Evolutionary conservation across 2,888 invertebrate species (phyloP), one percentile per base, ranked within the genome.

Genomic region (Podotricha telesiphe): DNA sequence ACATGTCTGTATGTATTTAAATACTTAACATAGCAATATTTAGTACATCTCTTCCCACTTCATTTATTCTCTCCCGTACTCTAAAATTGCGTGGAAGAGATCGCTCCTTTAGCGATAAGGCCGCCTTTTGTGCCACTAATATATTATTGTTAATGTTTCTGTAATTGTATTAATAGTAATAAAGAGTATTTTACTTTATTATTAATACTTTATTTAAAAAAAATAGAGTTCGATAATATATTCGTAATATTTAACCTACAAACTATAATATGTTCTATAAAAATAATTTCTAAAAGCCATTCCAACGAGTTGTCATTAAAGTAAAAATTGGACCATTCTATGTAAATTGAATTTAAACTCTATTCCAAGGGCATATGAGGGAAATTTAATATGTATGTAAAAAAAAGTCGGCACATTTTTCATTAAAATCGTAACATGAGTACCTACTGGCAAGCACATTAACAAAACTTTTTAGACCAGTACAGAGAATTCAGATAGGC

Each of bases 401-500:
- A 3, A 45, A 42, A 34, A 56, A 56, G 20, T 20, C 17, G 2
- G 53, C 22, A 66, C 47, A 67, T 66, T 70, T 77, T 78, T 79
- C 75, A 74, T 74, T 68, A 68, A 70, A 77, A 75, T 74, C 70
- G 69, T 73, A 76, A 75, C 71, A 74, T 69, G 74, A 75, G 71
- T 76, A 77, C 76, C 75, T 76, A 79, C 79, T 81, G 80, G 80
- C 79, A 81, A 80, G 79, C 78, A 76, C 77, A 82, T 82, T 80
- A 77, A 79, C 82, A 83, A 81, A 79, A 80, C 76, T 81, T 81
- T 80, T 76, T 78, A 78, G 78, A 76, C 75, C 76, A 76, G 77
- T 74, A 79, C 80, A 78, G 75, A 70, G 74, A 80, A 79, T 78
- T 82, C 81, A 82, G 81, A 85, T 83, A 82, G 77, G 76, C 76